A percentile compares a stretch with the other conserved stretches of the same genome.
Evolutionary conservation across 2,113 vertebrate genomes (phyloP).

Genomic region (Corydoras sp.): DNA sequence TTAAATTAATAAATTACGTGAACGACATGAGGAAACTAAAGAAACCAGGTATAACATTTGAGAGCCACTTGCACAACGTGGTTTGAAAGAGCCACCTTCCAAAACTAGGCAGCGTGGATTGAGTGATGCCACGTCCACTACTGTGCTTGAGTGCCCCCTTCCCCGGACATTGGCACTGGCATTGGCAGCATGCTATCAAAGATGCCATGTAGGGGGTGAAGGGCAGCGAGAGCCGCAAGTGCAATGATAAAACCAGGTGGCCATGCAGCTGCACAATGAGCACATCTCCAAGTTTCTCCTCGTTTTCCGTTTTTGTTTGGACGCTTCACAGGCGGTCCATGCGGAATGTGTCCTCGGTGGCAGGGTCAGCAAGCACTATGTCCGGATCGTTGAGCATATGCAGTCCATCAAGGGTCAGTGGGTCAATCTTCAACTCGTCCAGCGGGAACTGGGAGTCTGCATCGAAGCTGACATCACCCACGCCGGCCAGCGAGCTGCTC

Average conservation of each 20-base stretch:
- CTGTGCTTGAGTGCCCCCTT: slow-evolving; percentile 26
- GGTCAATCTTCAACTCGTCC: slow-evolving; percentile 98
- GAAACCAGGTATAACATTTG: not conserved
- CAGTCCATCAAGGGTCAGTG: slow-evolving; percentile 91
- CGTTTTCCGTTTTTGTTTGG: slow-evolving; percentile 9
- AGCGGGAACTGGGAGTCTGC: slow-evolving; percentile 93
- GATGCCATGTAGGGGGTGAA: slow-evolving; percentile 34
- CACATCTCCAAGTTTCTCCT: slow-evolving; percentile 34
- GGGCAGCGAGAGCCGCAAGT: slow-evolving; percentile 35
- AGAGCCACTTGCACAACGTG: slow-evolving; percentile 34
- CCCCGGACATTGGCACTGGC: slow-evolving; percentile 23
- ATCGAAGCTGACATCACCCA: slow-evolving; percentile 91
- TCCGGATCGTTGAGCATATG: slow-evolving; percentile 99
- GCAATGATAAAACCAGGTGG: slow-evolving; percentile 56
- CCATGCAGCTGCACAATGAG: slow-evolving; percentile 67
- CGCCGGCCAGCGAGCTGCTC: slow-evolving; percentile 83
- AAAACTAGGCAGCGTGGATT: slow-evolving; percentile 32
- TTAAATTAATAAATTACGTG: slow-evolving; percentile 19
- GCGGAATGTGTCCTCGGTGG: slow-evolving; percentile 97
- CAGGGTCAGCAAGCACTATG: slow-evolving; percentile 92
- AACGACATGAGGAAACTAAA: slow-evolving; percentile 12
- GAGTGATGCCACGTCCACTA: slow-evolving; percentile 29
- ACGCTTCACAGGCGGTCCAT: slow-evolving; percentile 89
- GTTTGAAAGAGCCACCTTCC: slow-evolving; percentile 10
- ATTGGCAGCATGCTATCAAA: slow-evolving; percentile 64